These are phyloP conservation scores for Ciconia boyciana DNA, from an alignment of 2,113 vertebrate species.

Conservation along the genomic window DNA sequence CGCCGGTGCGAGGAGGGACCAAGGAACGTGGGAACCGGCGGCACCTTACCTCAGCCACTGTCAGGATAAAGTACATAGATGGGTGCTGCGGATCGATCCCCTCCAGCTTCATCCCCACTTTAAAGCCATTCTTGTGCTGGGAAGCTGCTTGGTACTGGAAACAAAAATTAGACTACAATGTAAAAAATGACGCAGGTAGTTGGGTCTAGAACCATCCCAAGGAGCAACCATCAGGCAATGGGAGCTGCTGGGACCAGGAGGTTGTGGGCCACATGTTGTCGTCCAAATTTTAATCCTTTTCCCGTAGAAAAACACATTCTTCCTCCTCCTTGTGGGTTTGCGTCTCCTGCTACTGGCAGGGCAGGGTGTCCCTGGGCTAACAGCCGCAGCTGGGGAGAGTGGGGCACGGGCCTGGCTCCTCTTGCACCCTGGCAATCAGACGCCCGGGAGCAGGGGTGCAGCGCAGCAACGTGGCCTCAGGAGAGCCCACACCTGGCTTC, in stretches of 20 bases:
- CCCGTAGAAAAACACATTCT: neutral
- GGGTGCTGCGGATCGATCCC: slow-evolving; percentile 96
- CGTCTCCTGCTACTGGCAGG: neutral
- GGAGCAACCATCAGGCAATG: neutral
- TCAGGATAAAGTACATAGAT: slow-evolving; percentile 97
- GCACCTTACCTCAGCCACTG: slow-evolving; percentile 89
- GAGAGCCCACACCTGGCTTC: neutral
- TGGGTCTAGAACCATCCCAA: neutral
- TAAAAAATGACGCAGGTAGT: neutral
- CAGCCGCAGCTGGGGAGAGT: accelerated
- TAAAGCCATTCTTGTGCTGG: slow-evolving; percentile 86
- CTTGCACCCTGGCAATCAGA: neutral
- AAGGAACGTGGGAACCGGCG: neutral
- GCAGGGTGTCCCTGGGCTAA: neutral
- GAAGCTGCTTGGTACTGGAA: slow-evolving; percentile 80
- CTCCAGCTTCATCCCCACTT: slow-evolving; percentile 97
- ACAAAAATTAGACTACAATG: neutral
- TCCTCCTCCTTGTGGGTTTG: neutral
- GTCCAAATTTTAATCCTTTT: neutral
- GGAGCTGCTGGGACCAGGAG: slow-evolving; percentile 7
- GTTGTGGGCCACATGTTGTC: neutral
- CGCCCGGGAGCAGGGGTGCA: neutral
- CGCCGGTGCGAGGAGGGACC: accelerated
- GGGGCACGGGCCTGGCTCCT: neutral
- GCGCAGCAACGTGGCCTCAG: neutral